Percentiles rank a stretch among this genome's conserved stretches.
phyloP scores from a whole-genome alignment of 2,113 vertebrate genomes.

The Dermatemys mawii region DNA sequence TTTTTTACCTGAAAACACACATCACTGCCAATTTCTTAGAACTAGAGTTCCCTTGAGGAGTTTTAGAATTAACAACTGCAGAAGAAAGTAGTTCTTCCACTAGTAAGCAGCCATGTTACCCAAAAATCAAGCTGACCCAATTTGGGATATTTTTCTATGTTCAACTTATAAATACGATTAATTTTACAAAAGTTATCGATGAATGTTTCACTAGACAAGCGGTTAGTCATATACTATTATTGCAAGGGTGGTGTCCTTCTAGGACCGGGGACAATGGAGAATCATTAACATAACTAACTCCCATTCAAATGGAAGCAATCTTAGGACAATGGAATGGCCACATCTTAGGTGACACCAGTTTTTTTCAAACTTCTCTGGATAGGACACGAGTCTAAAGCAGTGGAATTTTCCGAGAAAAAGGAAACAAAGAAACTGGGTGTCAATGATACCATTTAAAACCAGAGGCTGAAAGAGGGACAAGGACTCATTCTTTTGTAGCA shows the following conservation, averaged over 20 bases:
- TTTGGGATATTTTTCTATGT: neutral
- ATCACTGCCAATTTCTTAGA: neutral
- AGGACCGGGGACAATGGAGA: accelerated
- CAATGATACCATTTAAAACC: neutral
- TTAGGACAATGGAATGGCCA: no score
- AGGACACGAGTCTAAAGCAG: neutral
- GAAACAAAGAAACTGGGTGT: neutral
- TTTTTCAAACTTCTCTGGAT: neutral
- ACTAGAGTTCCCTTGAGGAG: neutral
- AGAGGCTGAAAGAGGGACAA: neutral
- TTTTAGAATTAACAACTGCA: neutral
- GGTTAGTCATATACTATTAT: neutral
- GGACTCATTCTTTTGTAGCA: neutral
- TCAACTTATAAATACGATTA: neutral
- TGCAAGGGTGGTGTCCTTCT: neutral
- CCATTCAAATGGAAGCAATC: neutral
- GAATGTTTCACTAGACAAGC: accelerated
- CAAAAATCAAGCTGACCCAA: neutral
- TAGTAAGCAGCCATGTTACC: neutral
- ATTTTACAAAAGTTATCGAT: neutral
- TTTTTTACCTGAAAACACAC: neutral
- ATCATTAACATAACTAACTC: accelerated
- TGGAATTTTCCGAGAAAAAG: neutral
- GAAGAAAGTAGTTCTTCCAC: neutral
- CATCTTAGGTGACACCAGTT: neutral